phyloP scores from a whole-genome alignment of 1,140 invertebrate genomes.

The Trichonephila inaurata region DNA sequence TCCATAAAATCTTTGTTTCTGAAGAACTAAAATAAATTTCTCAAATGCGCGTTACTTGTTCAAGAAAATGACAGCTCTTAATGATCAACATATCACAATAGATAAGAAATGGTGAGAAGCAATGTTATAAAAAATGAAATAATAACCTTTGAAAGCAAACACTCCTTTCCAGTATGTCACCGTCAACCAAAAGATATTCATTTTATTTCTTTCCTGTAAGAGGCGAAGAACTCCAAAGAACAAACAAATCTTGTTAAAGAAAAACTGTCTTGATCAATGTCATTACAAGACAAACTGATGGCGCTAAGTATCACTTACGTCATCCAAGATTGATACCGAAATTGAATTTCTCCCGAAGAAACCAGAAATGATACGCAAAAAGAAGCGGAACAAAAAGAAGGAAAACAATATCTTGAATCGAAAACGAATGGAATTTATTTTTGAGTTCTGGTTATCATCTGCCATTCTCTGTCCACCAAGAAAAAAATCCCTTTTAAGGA shows the following conservation, averaged over 20 bases:
- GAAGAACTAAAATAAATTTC: neutral
- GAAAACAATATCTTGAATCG: conserved; percentile 21
- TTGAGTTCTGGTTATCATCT: conserved; percentile 61
- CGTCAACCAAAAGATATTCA: neutral
- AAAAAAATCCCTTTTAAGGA: conserved; percentile 29
- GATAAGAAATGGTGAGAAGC: neutral
- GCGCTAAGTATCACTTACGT: conserved; percentile 58
- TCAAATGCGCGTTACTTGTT: neutral
- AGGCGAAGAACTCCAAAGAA: neutral
- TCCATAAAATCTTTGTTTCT: no score
- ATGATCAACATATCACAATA: neutral
- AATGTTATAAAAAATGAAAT: neutral
- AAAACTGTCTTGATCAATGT: conserved; percentile 42
- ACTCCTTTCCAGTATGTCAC: conserved; percentile 17
- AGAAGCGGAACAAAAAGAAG: neutral
- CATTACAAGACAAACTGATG: conserved; percentile 55
- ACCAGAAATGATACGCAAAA: conserved; percentile 31
- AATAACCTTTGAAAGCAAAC: neutral
- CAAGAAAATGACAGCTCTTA: neutral
- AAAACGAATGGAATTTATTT: conserved; percentile 43
- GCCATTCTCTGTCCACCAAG: conserved; percentile 3
- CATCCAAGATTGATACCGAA: conserved; percentile 56
- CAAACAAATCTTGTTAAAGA: conserved; percentile 15
- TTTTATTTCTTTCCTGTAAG: neutral
- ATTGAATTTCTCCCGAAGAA: conserved; percentile 24